Base-by-base conservation (phyloP, 2,797 vertebrate genomes). In the Phataginus tricuspis region DNA sequence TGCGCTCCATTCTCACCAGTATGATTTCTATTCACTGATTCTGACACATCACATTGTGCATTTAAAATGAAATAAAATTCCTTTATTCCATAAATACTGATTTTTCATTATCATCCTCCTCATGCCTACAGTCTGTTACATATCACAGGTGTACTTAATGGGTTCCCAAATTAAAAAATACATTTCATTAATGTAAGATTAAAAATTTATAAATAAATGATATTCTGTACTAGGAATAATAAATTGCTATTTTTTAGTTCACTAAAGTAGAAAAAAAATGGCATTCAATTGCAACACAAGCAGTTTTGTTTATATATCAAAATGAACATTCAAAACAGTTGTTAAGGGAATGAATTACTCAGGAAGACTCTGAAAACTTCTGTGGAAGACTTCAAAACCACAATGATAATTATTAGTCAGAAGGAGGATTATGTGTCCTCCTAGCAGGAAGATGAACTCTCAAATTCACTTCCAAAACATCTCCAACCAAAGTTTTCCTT, bases 291-390 rank as follows among this genome's bases (percentile, higher is more conserved):
- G 19, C 9, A 94, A 82, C 23, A 80, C 18, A 94, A 79, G 18
- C 27, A 91, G 69, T 90, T 93, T 55, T 94, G 66, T 34, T 94
- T 64, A 63, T 21, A 66, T 34, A 39, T 64, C 90, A 82, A 96
- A 96, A 89, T 85, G 16, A 88, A 51, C 1, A 91, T 45, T 21
- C 34, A 34, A 87, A 45, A 86, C 8, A 79, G 9, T 39, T 84
- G 11, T 78, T 79, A 92, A 74, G 4, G 74, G 10, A 85, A 85
- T 27, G 18, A 39, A 63, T 72, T 75, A 68, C 12, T 89, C 9
- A 19, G 4, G 10, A 89, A 92, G 55, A 84, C 7, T 63, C 29
- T 39, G 19, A 86, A 96, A 95, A 79, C 4, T 27, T 74, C 31
- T 84, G 42, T 45, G 5, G 12, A 59, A 86, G 18, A 57, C 25